Percentiles rank a stretch among this genome's conserved stretches.
Conservation (phyloP, 2,888 invertebrate species). For the Eretmocerus hayati region DNA sequence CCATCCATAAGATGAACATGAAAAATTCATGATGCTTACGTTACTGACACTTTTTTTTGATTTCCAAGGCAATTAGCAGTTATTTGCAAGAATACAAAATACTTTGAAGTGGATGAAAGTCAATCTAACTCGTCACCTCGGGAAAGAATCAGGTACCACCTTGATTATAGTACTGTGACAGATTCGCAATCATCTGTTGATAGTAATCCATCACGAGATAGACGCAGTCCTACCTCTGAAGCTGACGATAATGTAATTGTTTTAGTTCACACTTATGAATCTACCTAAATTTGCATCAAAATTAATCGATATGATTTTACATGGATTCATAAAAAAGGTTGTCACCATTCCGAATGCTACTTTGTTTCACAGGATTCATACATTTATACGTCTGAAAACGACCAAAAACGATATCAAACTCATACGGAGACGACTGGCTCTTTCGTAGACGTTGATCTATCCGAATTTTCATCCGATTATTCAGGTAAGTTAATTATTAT, state of each 20-base stretch:
- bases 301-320: too few relatives aligned
- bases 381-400: slow-evolving; percentile 15
- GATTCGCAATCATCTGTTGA: slow-evolving; percentile 10
- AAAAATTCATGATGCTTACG: too few relatives aligned
- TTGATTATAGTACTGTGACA: slow-evolving; percentile 1
- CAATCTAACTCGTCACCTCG: slow-evolving; percentile 5
- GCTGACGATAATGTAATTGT: slow-evolving; percentile 5
- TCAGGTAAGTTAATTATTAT: slow-evolving; percentile 2
- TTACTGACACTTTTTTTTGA: too few relatives aligned
- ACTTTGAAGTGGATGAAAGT: slow-evolving; percentile 35
- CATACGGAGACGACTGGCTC: not conserved
- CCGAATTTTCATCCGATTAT: slow-evolving; percentile 1
- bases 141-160: not conserved
- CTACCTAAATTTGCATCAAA: too few relatives aligned
- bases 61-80: slow-evolving; percentile 22
- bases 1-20: too few relatives aligned
- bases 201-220: slow-evolving; percentile 12
- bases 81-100: slow-evolving; percentile 25
- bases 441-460: slow-evolving; percentile 1
- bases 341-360: too few relatives aligned
- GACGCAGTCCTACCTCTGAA: slow-evolving; percentile 6
- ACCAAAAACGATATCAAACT: slow-evolving; percentile 5
- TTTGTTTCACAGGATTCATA: slow-evolving; percentile 9
- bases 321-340: too few relatives aligned
- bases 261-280: too few relatives aligned